phyloP scores from a whole-genome alignment of 1,140 invertebrate species.

The Saccostrea glomerata region DNA sequence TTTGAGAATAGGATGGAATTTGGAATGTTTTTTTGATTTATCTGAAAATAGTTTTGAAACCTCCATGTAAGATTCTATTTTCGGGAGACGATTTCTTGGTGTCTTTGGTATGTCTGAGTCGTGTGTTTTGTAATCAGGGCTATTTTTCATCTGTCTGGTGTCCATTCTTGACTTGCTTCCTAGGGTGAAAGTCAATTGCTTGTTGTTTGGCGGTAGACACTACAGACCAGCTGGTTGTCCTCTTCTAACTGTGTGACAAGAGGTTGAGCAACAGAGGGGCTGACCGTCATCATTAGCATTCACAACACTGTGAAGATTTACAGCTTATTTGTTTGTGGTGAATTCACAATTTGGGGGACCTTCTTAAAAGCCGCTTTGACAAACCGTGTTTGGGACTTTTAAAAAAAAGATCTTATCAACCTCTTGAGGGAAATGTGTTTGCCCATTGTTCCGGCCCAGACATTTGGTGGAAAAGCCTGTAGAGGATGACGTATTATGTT shows the following conservation, averaged over 20 bases:
- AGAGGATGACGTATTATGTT: conserved; percentile 1
- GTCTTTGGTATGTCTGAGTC: neutral
- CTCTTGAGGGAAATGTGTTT: conserved; percentile 30
- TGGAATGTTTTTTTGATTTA: neutral
- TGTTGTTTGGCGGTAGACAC: conserved; percentile 3
- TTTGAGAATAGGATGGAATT: neutral
- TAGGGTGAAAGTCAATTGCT: conserved; percentile 27
- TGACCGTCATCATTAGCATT: conserved; percentile 28
- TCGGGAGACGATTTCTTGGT: neutral
- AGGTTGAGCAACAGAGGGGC: conserved; percentile 30
- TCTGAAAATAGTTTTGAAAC: neutral
- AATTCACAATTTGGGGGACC: conserved; percentile 23
- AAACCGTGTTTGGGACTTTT: conserved; percentile 21
- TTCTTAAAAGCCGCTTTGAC: conserved; percentile 7
- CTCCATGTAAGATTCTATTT: neutral
- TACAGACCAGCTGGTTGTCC: conserved; percentile 10
- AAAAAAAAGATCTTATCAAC: conserved; percentile 31
- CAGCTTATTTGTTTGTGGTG: conserved; percentile 3
- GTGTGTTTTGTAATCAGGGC: conserved; percentile 2
- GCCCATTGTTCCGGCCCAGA: conserved; percentile 22
- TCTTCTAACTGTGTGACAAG: conserved; percentile 1
- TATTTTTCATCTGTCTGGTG: conserved; percentile 12
- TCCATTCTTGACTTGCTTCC: conserved; percentile 32
- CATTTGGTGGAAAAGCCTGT: conserved; percentile 10
- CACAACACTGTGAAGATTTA: conserved; percentile 35